Evolutionary conservation across 30 jellyfish, hydroid and myxozoan genomes (phyloP).

Genomic region (Cassiopea andromeda): DNA sequence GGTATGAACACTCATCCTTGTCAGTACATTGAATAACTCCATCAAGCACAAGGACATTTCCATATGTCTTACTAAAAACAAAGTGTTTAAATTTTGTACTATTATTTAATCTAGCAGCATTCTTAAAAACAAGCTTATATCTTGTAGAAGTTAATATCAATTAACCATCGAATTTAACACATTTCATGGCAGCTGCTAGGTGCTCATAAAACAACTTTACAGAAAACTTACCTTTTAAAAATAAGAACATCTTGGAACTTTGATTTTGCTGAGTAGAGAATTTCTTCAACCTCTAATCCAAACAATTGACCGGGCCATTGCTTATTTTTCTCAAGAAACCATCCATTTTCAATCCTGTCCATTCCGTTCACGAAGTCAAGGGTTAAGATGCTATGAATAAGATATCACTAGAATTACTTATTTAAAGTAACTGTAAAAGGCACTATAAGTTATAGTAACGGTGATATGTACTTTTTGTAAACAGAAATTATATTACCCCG

Average conservation of each 20-base stretch:
- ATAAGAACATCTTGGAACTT: conserved; percentile 81
- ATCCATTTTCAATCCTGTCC: conserved; percentile 90
- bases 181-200: too few species aligned
- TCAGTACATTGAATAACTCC: conserved; percentile 82
- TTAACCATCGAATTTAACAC: too few species aligned
- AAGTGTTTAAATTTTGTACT: too few species aligned
- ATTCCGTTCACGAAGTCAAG: not conserved
- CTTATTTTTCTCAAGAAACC: conserved; percentile 89
- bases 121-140: too few species aligned
- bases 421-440: too few species aligned
- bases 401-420: not conserved
- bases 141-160: too few species aligned
- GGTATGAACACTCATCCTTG: conserved; percentile 84
- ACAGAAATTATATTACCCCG: too few species aligned
- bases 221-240: conserved; percentile 77
- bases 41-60: conserved; percentile 87
- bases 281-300: conserved; percentile 86
- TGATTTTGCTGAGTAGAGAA: conserved; percentile 66
- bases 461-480: too few species aligned
- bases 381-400: not conserved
- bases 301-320: conserved; percentile 93
- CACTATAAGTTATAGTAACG: too few species aligned
- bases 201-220: too few species aligned
- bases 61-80: conserved; percentile 71
- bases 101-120: too few species aligned